phyloP scores from a whole-genome alignment of 37 sponge, comb jelly and placozoan genomes.

The Amphimedon queenslandica region DNA sequence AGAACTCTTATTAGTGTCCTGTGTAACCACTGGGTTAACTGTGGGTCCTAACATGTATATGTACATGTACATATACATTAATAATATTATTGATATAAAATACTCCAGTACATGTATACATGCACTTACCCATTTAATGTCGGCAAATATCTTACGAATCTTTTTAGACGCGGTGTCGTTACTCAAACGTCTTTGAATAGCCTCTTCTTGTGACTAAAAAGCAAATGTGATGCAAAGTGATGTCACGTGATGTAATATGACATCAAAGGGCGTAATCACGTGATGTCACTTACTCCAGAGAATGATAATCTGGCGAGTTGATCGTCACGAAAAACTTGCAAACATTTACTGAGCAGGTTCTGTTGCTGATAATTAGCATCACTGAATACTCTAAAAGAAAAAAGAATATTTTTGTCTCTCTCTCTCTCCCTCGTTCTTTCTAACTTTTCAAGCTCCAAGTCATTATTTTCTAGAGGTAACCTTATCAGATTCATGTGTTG shows the following conservation, averaged over 20 bases:
- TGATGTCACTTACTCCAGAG: conserved; percentile 31
- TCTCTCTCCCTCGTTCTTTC: too few species aligned
- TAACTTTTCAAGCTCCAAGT: background rate
- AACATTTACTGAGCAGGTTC: conserved; percentile 24
- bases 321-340: conserved; percentile 45
- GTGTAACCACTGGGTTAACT: conserved; percentile 56
- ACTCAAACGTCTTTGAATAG: conserved; percentile 57
- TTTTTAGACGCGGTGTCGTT: conserved; percentile 48
- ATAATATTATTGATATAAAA: too few species aligned
- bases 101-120: too few species aligned
- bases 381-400: conserved; percentile 15
- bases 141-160: conserved; percentile 54
- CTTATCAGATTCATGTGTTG: conserved; percentile 67
- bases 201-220: conserved; percentile 55
- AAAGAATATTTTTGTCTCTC: background rate
- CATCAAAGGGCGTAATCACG: background rate
- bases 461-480: conserved; percentile 31
- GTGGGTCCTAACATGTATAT: conserved; percentile 41
- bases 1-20: conserved; percentile 54
- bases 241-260: conserved; percentile 11
- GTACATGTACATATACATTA: conserved; percentile 8
- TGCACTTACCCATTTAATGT: conserved; percentile 62
- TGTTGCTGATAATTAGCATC: conserved; percentile 39
- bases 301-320: conserved; percentile 49
- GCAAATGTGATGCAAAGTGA: background rate